A percentile compares a stretch with the other conserved stretches of the same genome.
Conservation (phyloP, 2,888 invertebrate genomes). For the Psylliodes chrysocephalus region DNA sequence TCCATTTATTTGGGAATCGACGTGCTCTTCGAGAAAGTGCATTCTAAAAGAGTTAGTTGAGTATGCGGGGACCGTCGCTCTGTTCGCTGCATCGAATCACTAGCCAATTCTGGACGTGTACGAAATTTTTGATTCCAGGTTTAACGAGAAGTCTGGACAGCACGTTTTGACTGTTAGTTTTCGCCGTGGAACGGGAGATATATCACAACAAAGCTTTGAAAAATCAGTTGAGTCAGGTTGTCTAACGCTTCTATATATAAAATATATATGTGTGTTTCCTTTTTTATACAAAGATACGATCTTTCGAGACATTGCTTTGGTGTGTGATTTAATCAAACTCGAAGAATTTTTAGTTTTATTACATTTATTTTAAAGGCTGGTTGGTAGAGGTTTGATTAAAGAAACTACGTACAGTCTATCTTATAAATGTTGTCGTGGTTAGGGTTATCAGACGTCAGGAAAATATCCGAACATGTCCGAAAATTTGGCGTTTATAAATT, state of each 20-base stretch:
- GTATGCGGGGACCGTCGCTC: conserved; percentile 47
- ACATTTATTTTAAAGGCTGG: no score
- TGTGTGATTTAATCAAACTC: no score
- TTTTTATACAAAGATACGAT: no score
- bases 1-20: conserved; percentile 43
- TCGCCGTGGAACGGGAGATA: conserved; percentile 2
- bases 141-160: conserved; percentile 25
- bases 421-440: no score
- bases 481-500: no score
- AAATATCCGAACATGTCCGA: no score
- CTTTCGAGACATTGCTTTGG: no score
- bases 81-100: conserved; percentile 52
- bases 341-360: no score
- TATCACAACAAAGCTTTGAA: conserved; percentile 16
- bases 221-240: not conserved
- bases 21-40: conserved; percentile 38
- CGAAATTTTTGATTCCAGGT: conserved; percentile 50
- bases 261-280: no score
- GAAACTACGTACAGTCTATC: no score
- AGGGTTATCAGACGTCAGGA: no score
- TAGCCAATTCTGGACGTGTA: conserved; percentile 53
- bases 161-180: conserved; percentile 27
- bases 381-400: no score
- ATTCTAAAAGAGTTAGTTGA: conserved; percentile 47
- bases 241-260: not conserved